Evolutionary conservation across 2,888 invertebrate genomes (phyloP).

Genomic region (Agrochola circellaris): DNA sequence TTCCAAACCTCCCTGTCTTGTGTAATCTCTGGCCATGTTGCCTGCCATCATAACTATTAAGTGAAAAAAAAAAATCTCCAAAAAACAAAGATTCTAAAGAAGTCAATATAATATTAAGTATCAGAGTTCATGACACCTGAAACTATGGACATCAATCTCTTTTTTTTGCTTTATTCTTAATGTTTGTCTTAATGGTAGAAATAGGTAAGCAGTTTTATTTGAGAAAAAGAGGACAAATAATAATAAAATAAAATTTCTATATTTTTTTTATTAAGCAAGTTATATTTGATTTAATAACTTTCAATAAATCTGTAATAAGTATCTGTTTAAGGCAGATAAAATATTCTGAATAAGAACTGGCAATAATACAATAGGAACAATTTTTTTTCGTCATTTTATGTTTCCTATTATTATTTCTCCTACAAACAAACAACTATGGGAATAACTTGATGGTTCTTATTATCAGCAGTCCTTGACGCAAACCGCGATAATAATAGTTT

Average conservation of each 20-base stretch:
- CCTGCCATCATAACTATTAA: neutral
- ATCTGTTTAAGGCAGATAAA: too few species aligned
- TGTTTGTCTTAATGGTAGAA: too few species aligned
- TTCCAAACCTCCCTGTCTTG: too few species aligned
- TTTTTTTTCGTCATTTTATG: neutral
- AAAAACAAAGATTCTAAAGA: neutral
- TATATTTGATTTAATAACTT: too few species aligned
- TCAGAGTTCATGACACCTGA: neutral
- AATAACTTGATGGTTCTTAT: constrained; percentile 50
- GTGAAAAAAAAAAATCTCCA: neutral
- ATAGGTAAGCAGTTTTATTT: neutral
- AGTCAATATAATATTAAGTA: too few species aligned
- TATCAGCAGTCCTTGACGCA: constrained; percentile 63
- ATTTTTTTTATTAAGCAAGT: too few species aligned
- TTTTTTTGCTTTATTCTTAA: neutral
- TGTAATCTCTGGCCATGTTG: too few species aligned
- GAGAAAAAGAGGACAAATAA: neutral
- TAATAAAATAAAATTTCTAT: neutral
- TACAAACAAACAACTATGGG: constrained; percentile 33
- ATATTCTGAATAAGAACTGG: neutral
- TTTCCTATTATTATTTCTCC: constrained; percentile 1
- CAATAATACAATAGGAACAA: neutral
- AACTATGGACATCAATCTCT: neutral
- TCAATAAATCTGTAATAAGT: neutral
- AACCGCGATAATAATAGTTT: constrained; percentile 63